Conservation (phyloP, 2,888 invertebrate species). For the Slavum lentiscoides region DNA sequence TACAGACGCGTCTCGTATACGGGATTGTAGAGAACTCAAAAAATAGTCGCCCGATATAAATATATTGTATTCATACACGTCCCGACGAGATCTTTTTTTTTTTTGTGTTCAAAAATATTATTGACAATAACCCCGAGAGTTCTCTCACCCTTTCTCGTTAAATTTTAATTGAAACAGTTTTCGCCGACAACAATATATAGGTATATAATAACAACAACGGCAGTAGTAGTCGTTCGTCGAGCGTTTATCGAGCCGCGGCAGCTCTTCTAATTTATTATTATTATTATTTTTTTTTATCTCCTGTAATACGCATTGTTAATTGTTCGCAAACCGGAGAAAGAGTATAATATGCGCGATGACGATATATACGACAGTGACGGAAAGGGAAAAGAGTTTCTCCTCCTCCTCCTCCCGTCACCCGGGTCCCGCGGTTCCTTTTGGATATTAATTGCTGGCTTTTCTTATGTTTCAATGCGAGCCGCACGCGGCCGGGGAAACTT, state of each 20-base stretch:
- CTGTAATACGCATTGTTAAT: constrained; percentile 50
- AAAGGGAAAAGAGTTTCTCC: constrained; percentile 33
- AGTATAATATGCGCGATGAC: background rate
- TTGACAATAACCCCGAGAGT: constrained; percentile 3
- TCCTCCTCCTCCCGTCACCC: background rate
- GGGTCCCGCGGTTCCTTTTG: constrained; percentile 19
- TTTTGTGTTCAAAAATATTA: background rate
- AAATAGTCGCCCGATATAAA: too few relatives aligned
- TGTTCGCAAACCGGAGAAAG: constrained; percentile 35
- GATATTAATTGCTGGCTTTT: constrained; percentile 52
- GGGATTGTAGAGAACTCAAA: too few relatives aligned
- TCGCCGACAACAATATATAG: background rate
- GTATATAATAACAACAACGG: constrained; percentile 21
- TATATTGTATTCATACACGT: background rate
- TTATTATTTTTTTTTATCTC: constrained; percentile 34
- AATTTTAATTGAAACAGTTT: constrained; percentile 52
- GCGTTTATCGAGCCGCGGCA: constrained; percentile 52
- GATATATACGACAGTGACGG: background rate
- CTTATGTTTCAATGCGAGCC: constrained; percentile 30
- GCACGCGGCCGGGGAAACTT: constrained; percentile 17
- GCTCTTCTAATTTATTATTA: constrained; percentile 45
- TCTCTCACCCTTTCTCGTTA: constrained; percentile 34
- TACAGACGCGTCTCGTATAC: too few relatives aligned
- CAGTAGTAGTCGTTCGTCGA: constrained; percentile 28
- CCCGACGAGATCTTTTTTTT: background rate